Base-by-base conservation (phyloP, 2,113 vertebrate species). In the Nipponia nippon region DNA sequence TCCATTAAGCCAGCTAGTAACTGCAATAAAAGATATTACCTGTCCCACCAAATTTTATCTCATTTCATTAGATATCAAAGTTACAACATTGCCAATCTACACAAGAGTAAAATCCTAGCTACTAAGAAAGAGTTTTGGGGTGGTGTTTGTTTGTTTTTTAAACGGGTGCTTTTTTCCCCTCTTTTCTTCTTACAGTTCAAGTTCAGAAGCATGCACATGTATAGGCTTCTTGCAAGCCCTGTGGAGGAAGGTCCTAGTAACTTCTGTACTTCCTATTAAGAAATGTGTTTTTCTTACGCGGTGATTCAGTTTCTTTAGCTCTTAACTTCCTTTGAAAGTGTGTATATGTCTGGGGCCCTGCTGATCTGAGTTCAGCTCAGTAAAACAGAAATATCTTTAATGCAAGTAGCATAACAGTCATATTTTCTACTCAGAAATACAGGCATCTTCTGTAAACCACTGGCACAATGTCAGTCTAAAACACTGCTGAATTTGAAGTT, bases 281-380 rank as follows among this genome's bases (percentile, higher is more conserved):
- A 91, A 95, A 67, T 17, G 4, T 0, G 7, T 30, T 15, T 62
- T 58, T 76, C n/a, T 65, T 55, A 80, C 19, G 9, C 0, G 0
- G 56, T 72, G 65, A 61, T 42, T 92, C 86, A 72, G 40, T 44
- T 82, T 47, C 67, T 83, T 77, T 56, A 49, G 61, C 49, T 95
- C 36, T 83, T 86, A 65, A 77, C 72, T 73, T 92, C 49, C 75
- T 87, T 32, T 62, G 13, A 52, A 89, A 84, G 29, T 11, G 4
- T 4, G 6, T 59, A 4, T 44, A 21, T 21, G 23, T 27, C 27
- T 75, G 61, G 6, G n/a, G 15, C 16, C 29, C 46, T 77, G 62
- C 42, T 83, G 72, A 56, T 29, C 26, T 0, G 4, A 81, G 42
- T 59, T 94, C 80, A 72, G 47, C 17, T 19, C 65, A 52, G 23